Evolutionary conservation across 2,113 vertebrate genomes (phyloP).

Genomic region (Daphoenositta chrysoptera): DNA sequence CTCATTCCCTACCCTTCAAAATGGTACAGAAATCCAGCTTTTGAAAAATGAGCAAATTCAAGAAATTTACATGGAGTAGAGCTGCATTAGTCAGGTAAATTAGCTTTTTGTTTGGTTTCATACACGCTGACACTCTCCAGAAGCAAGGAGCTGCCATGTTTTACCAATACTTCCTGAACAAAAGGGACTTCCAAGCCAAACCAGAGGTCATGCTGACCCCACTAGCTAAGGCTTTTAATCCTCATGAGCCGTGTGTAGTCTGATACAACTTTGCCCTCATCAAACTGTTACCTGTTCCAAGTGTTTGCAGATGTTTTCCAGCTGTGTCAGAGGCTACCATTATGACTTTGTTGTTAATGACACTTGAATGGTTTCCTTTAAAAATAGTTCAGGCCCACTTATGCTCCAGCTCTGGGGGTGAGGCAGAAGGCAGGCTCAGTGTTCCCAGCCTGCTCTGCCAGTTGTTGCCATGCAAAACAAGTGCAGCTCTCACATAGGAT

Average conservation of each 20-base stretch:
- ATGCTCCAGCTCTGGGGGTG: not conserved
- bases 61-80: not conserved
- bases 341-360: conserved; percentile 13
- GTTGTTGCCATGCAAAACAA: not conserved
- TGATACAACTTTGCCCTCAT: conserved; percentile 16
- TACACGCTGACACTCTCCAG: not conserved
- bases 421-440: not conserved
- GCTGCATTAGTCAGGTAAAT: not conserved
- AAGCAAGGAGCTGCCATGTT: not conserved
- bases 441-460: not conserved
- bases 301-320: conserved; percentile 51
- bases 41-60: not conserved
- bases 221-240: not conserved
- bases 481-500: not conserved
- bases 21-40: not conserved
- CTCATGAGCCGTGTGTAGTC: not conserved
- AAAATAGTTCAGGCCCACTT: not conserved
- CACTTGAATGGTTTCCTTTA: conserved; percentile 22
- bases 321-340: not conserved
- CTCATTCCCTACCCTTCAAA: not conserved
- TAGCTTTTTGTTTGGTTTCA: not conserved
- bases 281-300: conserved; percentile 45
- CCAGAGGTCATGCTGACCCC: not conserved
- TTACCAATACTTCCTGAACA: conserved; percentile 11
- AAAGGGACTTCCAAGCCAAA: not conserved